Base-by-base conservation (phyloP, 2,113 vertebrate species). In the Sinocyclocheilus maitianheensis region DNA sequence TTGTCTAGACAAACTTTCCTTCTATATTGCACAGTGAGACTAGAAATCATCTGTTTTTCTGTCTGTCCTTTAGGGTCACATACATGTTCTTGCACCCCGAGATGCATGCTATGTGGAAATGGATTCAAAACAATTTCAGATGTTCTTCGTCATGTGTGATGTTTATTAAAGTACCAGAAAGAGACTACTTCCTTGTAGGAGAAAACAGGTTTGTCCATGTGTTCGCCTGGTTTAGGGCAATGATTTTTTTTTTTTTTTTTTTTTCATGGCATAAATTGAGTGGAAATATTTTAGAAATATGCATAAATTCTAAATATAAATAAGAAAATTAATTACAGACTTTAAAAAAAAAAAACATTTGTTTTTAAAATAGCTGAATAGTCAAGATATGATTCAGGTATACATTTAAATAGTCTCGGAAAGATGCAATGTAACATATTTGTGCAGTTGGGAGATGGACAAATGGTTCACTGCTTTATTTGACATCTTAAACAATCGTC, bases 181-280 rank as follows among this genome's bases (percentile, higher is more conserved):
- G 82, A 62, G 86, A 87, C 55, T 84, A 75, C 22, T 87, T 87
- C 46, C 43, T 87, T 26, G 40, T 84, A 12, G 82, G 75, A 62
- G 86, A 84, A 46, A 84, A 79, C 76, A 87, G 86, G 82, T 87
- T 30, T 51, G 85, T 69, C 30, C 11, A 46, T 40, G 55, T 60
- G 2, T 63, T 81, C 24, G 30, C 55, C 7, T 34, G 62, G 13
- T 37, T 60, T 22, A 72, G 0, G 9, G 14, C 37, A 48, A 3
- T 48, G 3, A 55, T 60, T 18, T 40, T 3, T 55, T 79, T 7
- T 62, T 43, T 43, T 72, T 18, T 10, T 40, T 2, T 0, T 9
- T 40, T 24, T 62, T 43, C 8, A 11, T 1, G 7, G 37, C 0
- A 4, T 72, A 43, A 40, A 72, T 20, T 72, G 18, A 43, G 16